Conservation (phyloP, 2,888 invertebrate genomes). For the Tachina fera region DNA sequence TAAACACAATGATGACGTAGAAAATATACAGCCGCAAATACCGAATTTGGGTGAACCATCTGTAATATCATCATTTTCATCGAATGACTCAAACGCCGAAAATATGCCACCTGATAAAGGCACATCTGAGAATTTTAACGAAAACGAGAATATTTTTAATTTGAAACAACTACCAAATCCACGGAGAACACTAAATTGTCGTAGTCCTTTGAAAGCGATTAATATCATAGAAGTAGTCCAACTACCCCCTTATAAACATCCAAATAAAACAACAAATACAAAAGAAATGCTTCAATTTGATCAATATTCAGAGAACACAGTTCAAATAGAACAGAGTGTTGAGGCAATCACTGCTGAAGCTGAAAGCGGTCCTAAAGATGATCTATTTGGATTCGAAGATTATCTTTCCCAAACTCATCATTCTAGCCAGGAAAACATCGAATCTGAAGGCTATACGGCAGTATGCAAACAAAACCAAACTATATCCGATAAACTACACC, state of each 20-base stretch:
- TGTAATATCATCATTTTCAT: slow-evolving; percentile 71
- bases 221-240: slow-evolving; percentile 79
- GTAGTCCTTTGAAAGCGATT: slow-evolving; percentile 79
- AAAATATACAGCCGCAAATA: background rate
- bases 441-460: slow-evolving; percentile 29
- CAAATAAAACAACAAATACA: slow-evolving; percentile 33
- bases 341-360: background rate
- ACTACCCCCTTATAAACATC: slow-evolving; percentile 77
- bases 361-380: slow-evolving; percentile 16
- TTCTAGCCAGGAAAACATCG: slow-evolving; percentile 53
- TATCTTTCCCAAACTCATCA: slow-evolving; percentile 70
- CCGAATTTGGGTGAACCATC: slow-evolving; percentile 5
- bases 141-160: slow-evolving; percentile 70
- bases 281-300: slow-evolving; percentile 61
- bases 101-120: slow-evolving; percentile 76
- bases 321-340: background rate
- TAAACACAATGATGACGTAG: background rate
- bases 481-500: slow-evolving; percentile 75
- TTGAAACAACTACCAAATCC: slow-evolving; percentile 77
- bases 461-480: slow-evolving; percentile 43
- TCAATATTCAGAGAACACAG: slow-evolving; percentile 45
- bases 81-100: slow-evolving; percentile 79
- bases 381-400: slow-evolving; percentile 80
- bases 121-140: slow-evolving; percentile 21
- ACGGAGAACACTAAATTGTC: slow-evolving; percentile 74